phyloP scores from a whole-genome alignment of 2,888 invertebrate genomes.

The Saturnia pavonia region DNA sequence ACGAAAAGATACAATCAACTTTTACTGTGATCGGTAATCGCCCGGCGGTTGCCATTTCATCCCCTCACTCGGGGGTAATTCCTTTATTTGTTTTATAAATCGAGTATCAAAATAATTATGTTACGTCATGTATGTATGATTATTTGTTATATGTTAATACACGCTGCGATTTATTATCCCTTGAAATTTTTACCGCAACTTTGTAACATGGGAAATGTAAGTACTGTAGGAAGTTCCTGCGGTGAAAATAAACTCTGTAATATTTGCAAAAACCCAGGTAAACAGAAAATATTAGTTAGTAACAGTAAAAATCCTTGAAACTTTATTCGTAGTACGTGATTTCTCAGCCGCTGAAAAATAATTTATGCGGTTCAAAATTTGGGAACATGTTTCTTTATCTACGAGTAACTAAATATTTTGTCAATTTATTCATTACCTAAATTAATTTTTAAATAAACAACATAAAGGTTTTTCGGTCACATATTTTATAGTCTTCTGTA shows the following conservation, averaged over 20 bases:
- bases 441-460: too few species aligned
- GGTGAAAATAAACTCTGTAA: too few species aligned
- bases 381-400: too few species aligned
- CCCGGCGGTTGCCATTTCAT: background rate
- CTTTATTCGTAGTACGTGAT: too few species aligned
- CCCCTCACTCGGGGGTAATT: background rate
- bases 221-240: background rate
- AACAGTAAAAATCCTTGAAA: too few species aligned
- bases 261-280: too few species aligned
- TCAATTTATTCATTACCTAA: too few species aligned
- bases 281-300: too few species aligned
- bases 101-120: background rate
- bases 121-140: background rate
- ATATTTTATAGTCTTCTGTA: background rate
- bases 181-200: background rate
- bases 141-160: background rate
- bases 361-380: too few species aligned
- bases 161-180: background rate
- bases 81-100: constrained; percentile 5
- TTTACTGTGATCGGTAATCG: constrained; percentile 30
- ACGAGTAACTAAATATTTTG: too few species aligned
- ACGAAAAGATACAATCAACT: constrained; percentile 43
- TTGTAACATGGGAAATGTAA: background rate
- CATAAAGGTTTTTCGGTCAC: background rate
- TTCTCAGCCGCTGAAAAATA: too few species aligned